phyloP scores from a whole-genome alignment of 1,140 invertebrate species.

The Coptotermes formosanus region DNA sequence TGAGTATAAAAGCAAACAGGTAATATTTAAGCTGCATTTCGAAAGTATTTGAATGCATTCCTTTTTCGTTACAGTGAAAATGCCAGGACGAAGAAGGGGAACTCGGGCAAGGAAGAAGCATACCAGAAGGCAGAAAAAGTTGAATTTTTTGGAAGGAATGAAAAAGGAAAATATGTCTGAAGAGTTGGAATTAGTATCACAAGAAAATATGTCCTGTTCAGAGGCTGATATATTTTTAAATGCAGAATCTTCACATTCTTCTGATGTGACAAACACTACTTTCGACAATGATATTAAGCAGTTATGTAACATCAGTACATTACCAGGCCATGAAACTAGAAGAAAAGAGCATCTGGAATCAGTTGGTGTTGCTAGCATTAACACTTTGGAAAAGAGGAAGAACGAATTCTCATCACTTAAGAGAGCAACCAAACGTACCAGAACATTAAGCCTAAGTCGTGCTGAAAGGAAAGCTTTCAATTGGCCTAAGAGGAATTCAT shows the following conservation, averaged over 20 bases:
- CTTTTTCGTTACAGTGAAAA: not conserved
- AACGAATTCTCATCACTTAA: not conserved
- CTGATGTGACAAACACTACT: not conserved
- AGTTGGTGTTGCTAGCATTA: not conserved
- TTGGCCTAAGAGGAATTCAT: conserved; percentile 10
- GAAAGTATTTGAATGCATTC: not conserved
- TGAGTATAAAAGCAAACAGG: not conserved
- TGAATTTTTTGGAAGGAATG: not conserved
- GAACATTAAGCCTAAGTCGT: not conserved
- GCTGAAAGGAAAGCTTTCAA: not conserved
- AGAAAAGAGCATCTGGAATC: not conserved
- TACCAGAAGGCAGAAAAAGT: not conserved
- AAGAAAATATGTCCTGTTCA: not conserved
- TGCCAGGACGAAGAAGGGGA: not conserved
- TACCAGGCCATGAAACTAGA: not conserved
- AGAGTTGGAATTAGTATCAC: not conserved
- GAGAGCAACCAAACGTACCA: not conserved
- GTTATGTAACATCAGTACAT: not conserved
- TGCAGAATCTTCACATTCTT: not conserved
- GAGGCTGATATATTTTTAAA: not conserved
- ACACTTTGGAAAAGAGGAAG: not conserved
- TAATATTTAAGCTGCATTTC: not conserved
- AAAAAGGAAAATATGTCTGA: not conserved
- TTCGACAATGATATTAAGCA: not conserved
- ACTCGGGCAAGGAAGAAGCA: not conserved